Percentiles rank a stretch among this genome's conserved stretches.
Evolutionary conservation across 2,888 invertebrate genomes (phyloP).

Genomic region (Trissolcus brochymenae): DNA sequence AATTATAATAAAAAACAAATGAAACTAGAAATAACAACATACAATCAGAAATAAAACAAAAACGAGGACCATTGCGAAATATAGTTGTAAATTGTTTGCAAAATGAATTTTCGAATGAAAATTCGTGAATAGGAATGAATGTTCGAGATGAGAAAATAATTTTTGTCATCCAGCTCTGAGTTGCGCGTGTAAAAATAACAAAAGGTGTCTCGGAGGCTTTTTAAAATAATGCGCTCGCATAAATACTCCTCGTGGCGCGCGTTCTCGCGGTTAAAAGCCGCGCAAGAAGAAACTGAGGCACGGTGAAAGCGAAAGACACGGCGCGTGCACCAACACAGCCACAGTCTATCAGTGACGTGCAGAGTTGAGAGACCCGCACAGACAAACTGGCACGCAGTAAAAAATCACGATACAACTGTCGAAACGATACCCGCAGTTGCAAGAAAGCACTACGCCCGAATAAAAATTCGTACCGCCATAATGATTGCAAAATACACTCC

Average conservation of each 20-base stretch:
- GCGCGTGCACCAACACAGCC: conserved; percentile 45
- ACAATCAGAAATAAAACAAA: no score
- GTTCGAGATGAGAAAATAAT: not conserved
- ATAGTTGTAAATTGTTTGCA: no score
- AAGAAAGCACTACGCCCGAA: conserved; percentile 19
- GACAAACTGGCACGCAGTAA: conserved; percentile 11
- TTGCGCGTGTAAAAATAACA: conserved; percentile 14
- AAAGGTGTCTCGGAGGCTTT: conserved; percentile 25
- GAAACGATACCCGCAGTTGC: conserved; percentile 25
- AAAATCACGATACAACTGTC: conserved; percentile 45
- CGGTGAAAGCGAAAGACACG: conserved; percentile 66
- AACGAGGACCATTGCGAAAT: no score
- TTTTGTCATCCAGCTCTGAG: conserved; percentile 7
- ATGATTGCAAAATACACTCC: not conserved
- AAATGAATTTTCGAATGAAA: no score
- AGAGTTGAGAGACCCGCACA: conserved; percentile 47
- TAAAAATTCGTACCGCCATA: conserved; percentile 11
- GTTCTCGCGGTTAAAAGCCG: conserved; percentile 39
- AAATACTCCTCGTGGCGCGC: conserved; percentile 22
- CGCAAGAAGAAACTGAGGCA: conserved; percentile 50
- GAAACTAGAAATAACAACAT: no score
- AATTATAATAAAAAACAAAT: no score
- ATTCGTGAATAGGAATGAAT: not conserved
- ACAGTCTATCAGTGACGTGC: conserved; percentile 38
- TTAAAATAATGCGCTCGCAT: conserved; percentile 43